Base-by-base conservation (phyloP, 2,113 vertebrate species). In the Willisornis vidua region DNA sequence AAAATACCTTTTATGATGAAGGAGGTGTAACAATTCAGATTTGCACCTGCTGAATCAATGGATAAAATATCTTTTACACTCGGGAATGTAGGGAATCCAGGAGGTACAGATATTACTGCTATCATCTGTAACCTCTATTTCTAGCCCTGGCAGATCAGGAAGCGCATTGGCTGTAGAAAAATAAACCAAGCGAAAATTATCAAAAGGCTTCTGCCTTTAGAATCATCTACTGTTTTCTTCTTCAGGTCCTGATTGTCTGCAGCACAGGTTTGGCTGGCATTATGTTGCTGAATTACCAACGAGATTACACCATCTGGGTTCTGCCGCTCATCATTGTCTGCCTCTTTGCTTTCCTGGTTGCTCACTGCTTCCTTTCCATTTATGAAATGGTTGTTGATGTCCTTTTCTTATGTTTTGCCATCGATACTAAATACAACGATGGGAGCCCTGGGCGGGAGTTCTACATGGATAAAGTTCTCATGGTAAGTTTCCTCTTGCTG, bases 371-470 rank as follows among this genome's bases (percentile, higher is more conserved):
- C 98, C 99, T 99, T 97, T 99, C 99, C 94, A 98, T 99, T 97
- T 99, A 99, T 51, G 99, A 99, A 98, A 99, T 99, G 91, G 99
- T 99, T 85, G 99, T 99, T 97, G 99, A 99, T 94, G 99, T 99
- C 70, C 98, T 99, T 43, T 99, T 99, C 98, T 99, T 99, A 87
- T 99, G 99, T 98, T 99, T 99, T 92, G 99, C 99, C 97, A 98
- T 99, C 70, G 99, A 99, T 98, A 99, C 99, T 87, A 99, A 99
- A 97, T 99, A 99, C 97, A 99, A 99, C 79, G 99, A 99, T 82
- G 99, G 99, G 94, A 99, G 99, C 23, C 99, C 98, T 31, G 99
- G 99, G 45, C 98, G 98, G 82, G 99, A 99, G 97, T 99, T 99
- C 98, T 99, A 99, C 97, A 99, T 99, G 99, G 99, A 99, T 97